phyloP scores from a whole-genome alignment of 2,888 invertebrate genomes.

The Chymomyza fuscimana region DNA sequence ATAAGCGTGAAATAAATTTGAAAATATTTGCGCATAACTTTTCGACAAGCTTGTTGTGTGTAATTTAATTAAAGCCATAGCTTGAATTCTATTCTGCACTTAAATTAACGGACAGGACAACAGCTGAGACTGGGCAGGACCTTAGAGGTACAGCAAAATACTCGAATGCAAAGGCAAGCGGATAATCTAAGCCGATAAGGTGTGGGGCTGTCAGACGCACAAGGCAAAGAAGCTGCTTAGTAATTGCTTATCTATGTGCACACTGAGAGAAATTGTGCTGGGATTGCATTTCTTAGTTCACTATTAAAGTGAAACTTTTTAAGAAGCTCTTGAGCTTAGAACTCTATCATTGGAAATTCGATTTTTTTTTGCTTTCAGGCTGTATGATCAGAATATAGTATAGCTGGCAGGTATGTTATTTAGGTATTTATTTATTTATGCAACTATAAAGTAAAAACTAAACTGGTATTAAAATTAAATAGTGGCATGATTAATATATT shows the following conservation, averaged over 20 bases:
- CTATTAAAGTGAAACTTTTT: too few relatives aligned
- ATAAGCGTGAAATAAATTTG: constrained; percentile 3
- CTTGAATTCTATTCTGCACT: not conserved
- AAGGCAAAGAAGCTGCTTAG: not conserved
- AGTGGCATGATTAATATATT: too few relatives aligned
- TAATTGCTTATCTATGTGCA: not conserved
- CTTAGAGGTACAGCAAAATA: too few relatives aligned
- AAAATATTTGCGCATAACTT: constrained; percentile 8
- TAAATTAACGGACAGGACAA: not conserved
- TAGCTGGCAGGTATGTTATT: too few relatives aligned
- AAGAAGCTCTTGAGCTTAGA: too few relatives aligned
- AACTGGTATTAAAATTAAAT: too few relatives aligned
- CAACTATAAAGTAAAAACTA: too few relatives aligned
- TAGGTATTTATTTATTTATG: too few relatives aligned
- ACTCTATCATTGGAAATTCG: too few relatives aligned
- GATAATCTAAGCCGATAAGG: constrained; percentile 1
- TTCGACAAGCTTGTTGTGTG: not conserved
- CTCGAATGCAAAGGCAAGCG: not conserved
- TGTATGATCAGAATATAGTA: too few relatives aligned
- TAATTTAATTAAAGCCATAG: constrained; percentile 9
- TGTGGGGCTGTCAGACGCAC: not conserved
- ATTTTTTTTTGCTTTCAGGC: too few relatives aligned
- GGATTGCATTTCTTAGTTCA: too few relatives aligned
- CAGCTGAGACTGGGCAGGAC: not conserved
- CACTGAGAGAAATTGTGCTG: not conserved